These are phyloP conservation scores for Laothoe populi DNA, from an alignment of 2,888 invertebrate species.

Conservation along the genomic window DNA sequence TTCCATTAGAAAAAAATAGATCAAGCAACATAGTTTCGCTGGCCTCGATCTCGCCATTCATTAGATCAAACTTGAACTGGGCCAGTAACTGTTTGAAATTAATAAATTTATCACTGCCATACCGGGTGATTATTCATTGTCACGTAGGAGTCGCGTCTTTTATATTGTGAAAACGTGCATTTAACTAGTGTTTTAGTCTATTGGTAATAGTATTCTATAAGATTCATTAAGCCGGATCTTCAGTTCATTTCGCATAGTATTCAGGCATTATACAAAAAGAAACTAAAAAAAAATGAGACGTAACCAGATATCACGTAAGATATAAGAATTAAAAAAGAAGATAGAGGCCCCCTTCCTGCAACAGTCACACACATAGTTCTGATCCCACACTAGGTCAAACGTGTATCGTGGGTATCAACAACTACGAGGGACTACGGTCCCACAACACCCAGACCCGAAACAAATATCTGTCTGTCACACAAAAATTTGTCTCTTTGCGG, in stretches of 20 bases:
- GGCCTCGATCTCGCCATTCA: constrained; percentile 7
- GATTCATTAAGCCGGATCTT: neutral
- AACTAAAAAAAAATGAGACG: too few relatives aligned
- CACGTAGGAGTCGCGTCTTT: constrained; percentile 1
- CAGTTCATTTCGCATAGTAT: neutral
- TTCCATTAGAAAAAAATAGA: neutral
- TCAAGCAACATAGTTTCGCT: neutral
- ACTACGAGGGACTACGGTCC: too few relatives aligned
- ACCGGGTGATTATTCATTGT: neutral
- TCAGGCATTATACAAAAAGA: too few relatives aligned
- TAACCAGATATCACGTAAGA: too few relatives aligned
- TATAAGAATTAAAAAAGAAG: too few relatives aligned
- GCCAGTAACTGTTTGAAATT: neutral
- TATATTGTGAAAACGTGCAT: neutral
- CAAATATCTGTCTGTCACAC: too few relatives aligned
- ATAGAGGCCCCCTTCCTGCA: too few relatives aligned
- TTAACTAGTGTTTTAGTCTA: neutral
- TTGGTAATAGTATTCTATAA: neutral
- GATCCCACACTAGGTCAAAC: too few relatives aligned
- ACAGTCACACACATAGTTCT: too few relatives aligned
- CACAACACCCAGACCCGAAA: too few relatives aligned
- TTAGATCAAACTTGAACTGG: constrained; percentile 10
- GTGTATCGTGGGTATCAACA: too few relatives aligned
- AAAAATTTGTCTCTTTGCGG: too few relatives aligned
- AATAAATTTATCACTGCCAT: neutral